Evolutionary conservation across 1,140 invertebrate species (phyloP).

Genomic region (Rhopalosiphum maidis): DNA sequence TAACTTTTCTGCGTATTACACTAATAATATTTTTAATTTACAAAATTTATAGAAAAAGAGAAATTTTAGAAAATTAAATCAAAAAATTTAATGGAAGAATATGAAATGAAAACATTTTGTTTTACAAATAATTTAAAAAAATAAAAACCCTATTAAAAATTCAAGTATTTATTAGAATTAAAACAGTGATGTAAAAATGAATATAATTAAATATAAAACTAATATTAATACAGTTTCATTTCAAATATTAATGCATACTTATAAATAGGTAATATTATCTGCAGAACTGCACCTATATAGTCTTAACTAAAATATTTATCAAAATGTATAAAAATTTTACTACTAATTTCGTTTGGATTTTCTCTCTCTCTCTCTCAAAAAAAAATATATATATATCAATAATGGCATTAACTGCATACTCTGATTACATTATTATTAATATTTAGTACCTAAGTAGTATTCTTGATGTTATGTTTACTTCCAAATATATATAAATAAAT

Average conservation of each 20-base stretch:
- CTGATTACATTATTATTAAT: background rate
- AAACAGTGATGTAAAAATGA: background rate
- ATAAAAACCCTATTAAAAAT: background rate
- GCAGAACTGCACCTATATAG: background rate
- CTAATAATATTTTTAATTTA: background rate
- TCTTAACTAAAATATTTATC: background rate
- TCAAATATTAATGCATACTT: background rate
- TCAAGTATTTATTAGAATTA: background rate
- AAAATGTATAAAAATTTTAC: background rate
- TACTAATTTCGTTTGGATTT: background rate
- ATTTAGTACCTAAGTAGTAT: background rate
- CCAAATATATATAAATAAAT: too few species aligned
- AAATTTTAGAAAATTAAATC: background rate
- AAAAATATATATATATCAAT: too few species aligned
- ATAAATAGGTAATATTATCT: background rate
- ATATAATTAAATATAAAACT: background rate
- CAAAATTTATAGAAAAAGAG: background rate
- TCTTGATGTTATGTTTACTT: background rate
- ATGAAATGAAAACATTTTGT: background rate
- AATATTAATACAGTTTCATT: background rate
- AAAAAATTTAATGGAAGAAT: background rate
- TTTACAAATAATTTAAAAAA: background rate
- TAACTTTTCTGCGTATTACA: background rate
- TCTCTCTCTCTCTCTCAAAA: too few species aligned
- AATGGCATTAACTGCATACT: too few species aligned